Percentiles rank a stretch among this genome's conserved stretches.
Conservation (phyloP, 2,113 vertebrate species). For the Stegastes partitus region DNA sequence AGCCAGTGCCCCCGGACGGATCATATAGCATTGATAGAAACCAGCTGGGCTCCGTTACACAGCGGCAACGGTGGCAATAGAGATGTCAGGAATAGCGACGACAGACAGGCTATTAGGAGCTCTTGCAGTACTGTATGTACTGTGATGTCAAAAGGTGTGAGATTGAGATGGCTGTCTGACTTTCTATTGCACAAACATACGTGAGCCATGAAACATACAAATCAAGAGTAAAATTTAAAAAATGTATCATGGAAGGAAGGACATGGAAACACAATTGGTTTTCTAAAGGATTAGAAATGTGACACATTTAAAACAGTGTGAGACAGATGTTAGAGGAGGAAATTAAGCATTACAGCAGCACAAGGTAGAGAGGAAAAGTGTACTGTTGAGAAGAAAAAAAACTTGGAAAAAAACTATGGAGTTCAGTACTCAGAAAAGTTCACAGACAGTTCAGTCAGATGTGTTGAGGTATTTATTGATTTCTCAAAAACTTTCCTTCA, state of each 20-base stretch:
- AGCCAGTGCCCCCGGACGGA: conserved; percentile 57
- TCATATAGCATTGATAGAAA: conserved; percentile 73
- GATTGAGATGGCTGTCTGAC: not conserved
- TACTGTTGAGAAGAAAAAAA: no score
- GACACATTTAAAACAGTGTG: no score
- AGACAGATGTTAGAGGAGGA: no score
- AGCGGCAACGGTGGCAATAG: conserved; percentile 47
- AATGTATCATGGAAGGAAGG: not conserved
- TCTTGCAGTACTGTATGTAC: conserved; percentile 7
- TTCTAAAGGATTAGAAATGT: no score
- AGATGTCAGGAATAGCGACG: conserved; percentile 74
- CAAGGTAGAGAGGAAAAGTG: no score
- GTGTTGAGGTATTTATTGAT: no score
- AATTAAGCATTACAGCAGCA: no score
- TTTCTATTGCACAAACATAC: not conserved
- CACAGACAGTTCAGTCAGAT: no score
- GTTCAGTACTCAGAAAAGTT: no score
- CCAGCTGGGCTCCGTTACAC: conserved; percentile 67
- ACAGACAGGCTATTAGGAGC: conserved; percentile 61
- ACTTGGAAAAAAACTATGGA: no score
- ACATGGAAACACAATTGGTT: no score
- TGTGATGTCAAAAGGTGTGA: conserved; percentile 40
- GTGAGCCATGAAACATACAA: not conserved
- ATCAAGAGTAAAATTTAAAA: not conserved
- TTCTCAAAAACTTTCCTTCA: no score